phyloP scores from a whole-genome alignment of 2,888 invertebrate species.

The Macrostomum cliftonense region DNA sequence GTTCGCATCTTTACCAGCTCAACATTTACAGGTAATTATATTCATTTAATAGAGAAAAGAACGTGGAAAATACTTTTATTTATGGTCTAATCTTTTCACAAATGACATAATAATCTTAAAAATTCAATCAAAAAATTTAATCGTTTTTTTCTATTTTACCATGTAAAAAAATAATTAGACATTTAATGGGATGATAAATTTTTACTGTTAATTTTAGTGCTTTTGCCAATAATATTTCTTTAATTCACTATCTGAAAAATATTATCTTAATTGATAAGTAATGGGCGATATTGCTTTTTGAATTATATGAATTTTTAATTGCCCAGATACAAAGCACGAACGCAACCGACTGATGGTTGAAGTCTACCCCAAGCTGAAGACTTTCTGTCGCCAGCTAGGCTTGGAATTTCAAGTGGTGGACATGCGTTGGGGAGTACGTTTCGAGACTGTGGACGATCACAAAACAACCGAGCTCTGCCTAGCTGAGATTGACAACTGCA shows the following conservation, averaged over 20 bases:
- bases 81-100: too few relatives aligned
- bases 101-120: too few relatives aligned
- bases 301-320: neutral
- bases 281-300: too few relatives aligned
- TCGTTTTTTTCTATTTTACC: too few relatives aligned
- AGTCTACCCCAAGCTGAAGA: slow-evolving; percentile 24
- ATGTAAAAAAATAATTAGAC: too few relatives aligned
- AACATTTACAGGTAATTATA: slow-evolving; percentile 22
- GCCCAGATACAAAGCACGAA: slow-evolving; percentile 23
- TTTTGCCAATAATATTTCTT: too few relatives aligned
- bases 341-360: slow-evolving; percentile 23
- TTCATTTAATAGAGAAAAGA: too few relatives aligned
- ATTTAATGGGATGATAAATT: slow-evolving; percentile 5
- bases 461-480: slow-evolving; percentile 27
- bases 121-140: too few relatives aligned
- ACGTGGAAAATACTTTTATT: too few relatives aligned
- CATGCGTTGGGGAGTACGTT: slow-evolving; percentile 30
- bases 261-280: too few relatives aligned
- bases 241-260: too few relatives aligned
- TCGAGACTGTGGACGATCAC: slow-evolving; percentile 27
- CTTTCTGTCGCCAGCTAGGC: slow-evolving; percentile 21
- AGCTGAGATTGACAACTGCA: slow-evolving; percentile 23
- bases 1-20: slow-evolving; percentile 26
- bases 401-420: slow-evolving; percentile 27
- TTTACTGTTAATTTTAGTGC: too few relatives aligned